These are phyloP conservation scores for Salvelinus fontinalis DNA, from an alignment of 2,113 vertebrate genomes.

Conservation along the genomic window DNA sequence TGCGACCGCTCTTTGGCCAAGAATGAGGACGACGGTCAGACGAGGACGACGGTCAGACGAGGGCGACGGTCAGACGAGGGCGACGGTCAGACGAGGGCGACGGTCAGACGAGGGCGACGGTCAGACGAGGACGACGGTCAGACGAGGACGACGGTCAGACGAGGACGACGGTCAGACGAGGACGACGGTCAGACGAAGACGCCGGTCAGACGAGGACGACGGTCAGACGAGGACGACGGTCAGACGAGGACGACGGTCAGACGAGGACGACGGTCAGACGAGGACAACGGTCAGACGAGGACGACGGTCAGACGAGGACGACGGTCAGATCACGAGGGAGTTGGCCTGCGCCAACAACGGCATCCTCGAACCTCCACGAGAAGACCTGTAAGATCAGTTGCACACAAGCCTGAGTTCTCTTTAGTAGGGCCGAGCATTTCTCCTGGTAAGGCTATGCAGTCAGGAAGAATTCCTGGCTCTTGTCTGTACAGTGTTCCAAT, in stretches of 20 bases:
- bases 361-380: slow-evolving; percentile 87
- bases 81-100: slow-evolving; percentile 89
- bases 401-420: not conserved
- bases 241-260: slow-evolving; percentile 84
- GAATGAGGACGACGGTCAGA: slow-evolving; percentile 87
- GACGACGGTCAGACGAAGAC: slow-evolving; percentile 82
- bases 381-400: slow-evolving; percentile 81
- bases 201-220: slow-evolving; percentile 77
- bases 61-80: slow-evolving; percentile 90
- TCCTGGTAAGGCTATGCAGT: not conserved
- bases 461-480: not conserved
- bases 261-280: slow-evolving; percentile 81
- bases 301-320: slow-evolving; percentile 80
- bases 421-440: too few species aligned
- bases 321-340: slow-evolving; percentile 90
- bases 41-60: slow-evolving; percentile 83
- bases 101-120: slow-evolving; percentile 89
- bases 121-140: slow-evolving; percentile 84
- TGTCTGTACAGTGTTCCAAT: not conserved
- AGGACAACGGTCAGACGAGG: slow-evolving; percentile 76
- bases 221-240: slow-evolving; percentile 81
- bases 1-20: slow-evolving; percentile 96
- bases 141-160: slow-evolving; percentile 82
- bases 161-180: slow-evolving; percentile 77
- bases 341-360: slow-evolving; percentile 91